Evolutionary conservation across 2,888 invertebrate species (phyloP), one percentile per base, ranked within the genome.

Genomic region (Opisthograptis luteolata): DNA sequence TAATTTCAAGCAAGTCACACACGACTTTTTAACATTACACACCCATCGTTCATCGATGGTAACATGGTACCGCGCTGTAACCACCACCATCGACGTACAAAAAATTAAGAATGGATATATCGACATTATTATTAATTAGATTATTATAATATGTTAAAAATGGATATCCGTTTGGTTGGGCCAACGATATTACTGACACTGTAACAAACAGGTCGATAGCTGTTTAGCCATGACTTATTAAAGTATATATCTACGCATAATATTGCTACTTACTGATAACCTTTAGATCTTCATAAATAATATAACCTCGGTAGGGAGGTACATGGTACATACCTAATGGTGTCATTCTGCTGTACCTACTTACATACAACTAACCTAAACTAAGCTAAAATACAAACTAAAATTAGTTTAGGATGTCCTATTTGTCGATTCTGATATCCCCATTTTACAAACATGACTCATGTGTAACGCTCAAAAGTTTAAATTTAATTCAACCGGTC

Each of bases 21-120:
- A 90, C 1, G 78, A 70, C 6, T 42, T 65, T 63, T 89, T 90
- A n/a, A 87, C 78, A 25, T 59, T 66, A 56, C 90, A 90, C 52
- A 88, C 72, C 71, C 74, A 83, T 19, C 73, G 70, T 35, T 87
- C 74, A 42, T 84, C 74, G 42, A 89, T 64, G 9, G 64, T 50
- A 42, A 73, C 69, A 19, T 71, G 56, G 42, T 58, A 56, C 36
- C 52, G 61, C 0, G 60, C 67, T 27, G 37, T 54, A n/a, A 66
- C 66, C 31, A 63, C 46, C 37, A 49, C 45, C 0, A 70, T 30
- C 25, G 53, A 50, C 17, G 68, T 15, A 58, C 50, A 66, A 49
- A 67, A 43, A 8, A 65, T 1, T 51, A 58, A 49, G 56, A 64
- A 46, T 40, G 13, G 35, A 37, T 40, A 34, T 41, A 60, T 50